phyloP scores from a whole-genome alignment of 2,113 vertebrate genomes.

The Morone chrysops region DNA sequence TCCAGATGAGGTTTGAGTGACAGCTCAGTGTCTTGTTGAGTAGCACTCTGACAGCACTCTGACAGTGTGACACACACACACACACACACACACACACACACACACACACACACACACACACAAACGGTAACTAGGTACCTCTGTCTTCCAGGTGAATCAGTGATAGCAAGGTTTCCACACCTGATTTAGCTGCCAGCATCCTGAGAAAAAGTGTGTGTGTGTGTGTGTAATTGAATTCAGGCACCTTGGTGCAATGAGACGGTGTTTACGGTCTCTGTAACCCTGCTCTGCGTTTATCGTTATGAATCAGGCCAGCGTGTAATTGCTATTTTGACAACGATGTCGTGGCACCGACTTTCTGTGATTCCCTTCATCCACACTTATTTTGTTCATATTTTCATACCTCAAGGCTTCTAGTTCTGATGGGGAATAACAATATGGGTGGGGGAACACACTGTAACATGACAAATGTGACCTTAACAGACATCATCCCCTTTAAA shows the following conservation, averaged over 20 bases:
- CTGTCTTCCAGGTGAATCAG: slow-evolving; percentile 27
- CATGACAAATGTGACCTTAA: slow-evolving; percentile 31
- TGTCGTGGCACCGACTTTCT: slow-evolving; percentile 29
- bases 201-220: slow-evolving; percentile 10
- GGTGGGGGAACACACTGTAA: slow-evolving; percentile 28
- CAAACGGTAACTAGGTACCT: too few species aligned
- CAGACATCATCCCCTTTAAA: slow-evolving; percentile 14
- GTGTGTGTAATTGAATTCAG: slow-evolving; percentile 69
- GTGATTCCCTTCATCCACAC: slow-evolving; percentile 30
- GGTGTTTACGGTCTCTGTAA: slow-evolving; percentile 52
- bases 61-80: slow-evolving; percentile 11
- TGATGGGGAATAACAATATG: slow-evolving; percentile 14
- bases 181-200: slow-evolving; percentile 28
- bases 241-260: slow-evolving; percentile 59
- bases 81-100: background rate
- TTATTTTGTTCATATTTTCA: slow-evolving; percentile 39
- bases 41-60: slow-evolving; percentile 21
- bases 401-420: background rate
- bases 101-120: background rate
- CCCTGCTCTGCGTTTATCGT: slow-evolving; percentile 58
- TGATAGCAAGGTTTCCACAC: slow-evolving; percentile 39
- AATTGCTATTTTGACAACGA: slow-evolving; percentile 78
- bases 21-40: slow-evolving; percentile 31
- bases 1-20: slow-evolving; percentile 39
- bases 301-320: slow-evolving; percentile 69